phyloP scores from a whole-genome alignment of 2,113 vertebrate species.

The Sprattus sprattus region DNA sequence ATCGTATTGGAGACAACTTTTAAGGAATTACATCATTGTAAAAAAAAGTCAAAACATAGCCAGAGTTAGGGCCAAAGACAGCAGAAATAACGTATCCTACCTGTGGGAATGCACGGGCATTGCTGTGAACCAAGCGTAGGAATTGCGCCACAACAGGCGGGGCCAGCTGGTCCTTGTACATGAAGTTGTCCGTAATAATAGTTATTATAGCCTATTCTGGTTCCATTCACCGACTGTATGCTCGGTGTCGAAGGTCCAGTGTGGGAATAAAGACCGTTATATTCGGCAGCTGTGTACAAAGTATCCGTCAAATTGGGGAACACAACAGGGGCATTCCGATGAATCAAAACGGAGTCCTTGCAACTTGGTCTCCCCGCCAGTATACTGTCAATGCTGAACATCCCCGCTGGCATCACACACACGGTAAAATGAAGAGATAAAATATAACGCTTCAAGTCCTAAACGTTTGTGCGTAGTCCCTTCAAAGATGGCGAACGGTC shows the following conservation, averaged over 20 bases:
- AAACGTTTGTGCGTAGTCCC: conserved; percentile 36
- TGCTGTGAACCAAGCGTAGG: conserved; percentile 84
- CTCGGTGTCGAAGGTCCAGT: conserved; percentile 77
- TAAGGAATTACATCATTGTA: no score
- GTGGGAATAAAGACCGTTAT: conserved; percentile 85
- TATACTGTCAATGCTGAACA: conserved; percentile 99
- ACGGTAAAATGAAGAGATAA: conserved; percentile 22
- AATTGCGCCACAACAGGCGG: conserved; percentile 86
- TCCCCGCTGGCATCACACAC: conserved; percentile 71
- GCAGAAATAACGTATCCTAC: conserved; percentile 59
- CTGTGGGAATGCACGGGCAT: conserved; percentile 89
- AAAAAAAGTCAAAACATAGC: background rate
- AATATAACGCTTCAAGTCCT: conserved; percentile 30
- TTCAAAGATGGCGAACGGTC: conserved; percentile 33
- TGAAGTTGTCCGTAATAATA: conserved; percentile 95
- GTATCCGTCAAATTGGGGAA: conserved; percentile 84
- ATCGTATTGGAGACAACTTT: no score
- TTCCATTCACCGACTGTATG: conserved; percentile 76
- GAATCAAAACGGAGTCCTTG: conserved; percentile 87
- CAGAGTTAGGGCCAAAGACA: background rate
- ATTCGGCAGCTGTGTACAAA: conserved; percentile 82
- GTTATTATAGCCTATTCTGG: conserved; percentile 87
- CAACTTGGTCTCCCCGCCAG: conserved; percentile 90
- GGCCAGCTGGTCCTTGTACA: conserved; percentile 83
- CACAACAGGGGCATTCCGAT: conserved; percentile 80